A percentile compares a stretch with the other conserved stretches of the same genome.
These are phyloP conservation scores for Ephydatia muelleri DNA, from an alignment of 37 sponge, comb jelly and placozoan genomes.

Conservation along the genomic window DNA sequence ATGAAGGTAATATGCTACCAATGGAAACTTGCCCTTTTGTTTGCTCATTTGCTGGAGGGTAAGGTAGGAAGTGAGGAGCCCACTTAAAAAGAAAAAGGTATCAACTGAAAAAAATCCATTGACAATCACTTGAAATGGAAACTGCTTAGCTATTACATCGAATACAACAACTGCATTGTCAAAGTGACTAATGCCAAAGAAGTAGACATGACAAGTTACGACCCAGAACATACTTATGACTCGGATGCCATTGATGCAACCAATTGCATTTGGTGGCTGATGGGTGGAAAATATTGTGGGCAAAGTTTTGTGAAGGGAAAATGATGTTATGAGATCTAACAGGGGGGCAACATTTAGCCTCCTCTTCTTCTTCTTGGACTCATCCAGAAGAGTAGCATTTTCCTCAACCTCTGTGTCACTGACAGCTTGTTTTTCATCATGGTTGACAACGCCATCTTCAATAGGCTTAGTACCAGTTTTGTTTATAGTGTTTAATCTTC, in stretches of 20 bases:
- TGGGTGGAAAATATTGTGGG: conserved; percentile 53
- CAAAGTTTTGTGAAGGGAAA: conserved; percentile 66
- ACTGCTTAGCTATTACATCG: conserved; percentile 7
- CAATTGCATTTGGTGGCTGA: conserved; percentile 61
- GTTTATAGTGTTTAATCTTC: not conserved
- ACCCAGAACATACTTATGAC: conserved; percentile 86
- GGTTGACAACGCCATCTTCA: not conserved
- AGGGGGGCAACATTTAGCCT: not conserved
- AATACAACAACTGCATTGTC: not conserved
- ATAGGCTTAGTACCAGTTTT: not conserved
- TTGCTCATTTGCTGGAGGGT: conserved; percentile 61
- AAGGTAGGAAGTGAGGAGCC: conserved; percentile 65
- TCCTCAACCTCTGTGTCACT: not conserved
- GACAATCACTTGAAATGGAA: conserved; percentile 49
- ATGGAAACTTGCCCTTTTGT: conserved; percentile 43
- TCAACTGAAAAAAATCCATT: conserved; percentile 77
- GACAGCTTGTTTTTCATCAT: not conserved
- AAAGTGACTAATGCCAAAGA: not conserved
- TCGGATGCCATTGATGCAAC: conserved; percentile 80
- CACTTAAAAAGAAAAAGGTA: conserved; percentile 78
- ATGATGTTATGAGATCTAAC: conserved; percentile 10
- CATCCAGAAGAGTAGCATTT: not conserved
- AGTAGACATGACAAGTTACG: conserved; percentile 57
- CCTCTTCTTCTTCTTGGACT: not conserved
- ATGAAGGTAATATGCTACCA: conserved; percentile 61